Base-by-base conservation (phyloP, 2,113 vertebrate species). In the Plotosus lineatus region DNA sequence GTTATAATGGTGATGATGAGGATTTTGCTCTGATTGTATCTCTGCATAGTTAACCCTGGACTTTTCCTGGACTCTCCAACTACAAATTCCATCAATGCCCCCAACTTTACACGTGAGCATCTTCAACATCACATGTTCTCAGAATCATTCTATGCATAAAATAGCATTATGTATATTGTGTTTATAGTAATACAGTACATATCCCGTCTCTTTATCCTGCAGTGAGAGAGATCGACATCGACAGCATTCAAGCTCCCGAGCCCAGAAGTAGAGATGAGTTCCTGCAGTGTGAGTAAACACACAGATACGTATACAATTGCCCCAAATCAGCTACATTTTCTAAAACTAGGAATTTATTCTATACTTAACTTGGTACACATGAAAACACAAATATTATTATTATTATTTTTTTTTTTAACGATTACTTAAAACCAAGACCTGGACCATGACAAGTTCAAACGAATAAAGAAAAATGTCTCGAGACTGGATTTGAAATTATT, bases 211-310 rank as follows among this genome's bases (percentile, higher is more conserved):
- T 63, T 21, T 36, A 21, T 15, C 46, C 9, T 17, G 7, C 79
- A 93, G 92, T 94, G 87, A 90, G 90, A 80, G 93, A 94, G 83
- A 92, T 94, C 77, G 88, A 79, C 85, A 26, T 94, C 0, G 89
- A 91, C 79, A 92, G 90, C 72, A 91, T 94, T 80, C 91, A 92
- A 84, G 92, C 92, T 26, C 90, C 93, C 0, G 91, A 92, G 75
- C 93, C 92, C 0, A 90, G 90, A 73, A 82, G 71, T 87, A 90
- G 93, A 79, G 90, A 94, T 3, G 93, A 94, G 85, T 92, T 94
- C 81, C 86, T 94, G 5, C 89, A 92, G 12, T 92, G 93, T 94
- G 81, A 92, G 91, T 92, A 23, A 17, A 77, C 23, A 21, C 21
- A 28, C 19, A n/a, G 8, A 12, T 2, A 3, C 51, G 23, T 38